Evolutionary conservation across 2,797 vertebrate genomes (phyloP).

Genomic region (Darevskia mixta): DNA sequence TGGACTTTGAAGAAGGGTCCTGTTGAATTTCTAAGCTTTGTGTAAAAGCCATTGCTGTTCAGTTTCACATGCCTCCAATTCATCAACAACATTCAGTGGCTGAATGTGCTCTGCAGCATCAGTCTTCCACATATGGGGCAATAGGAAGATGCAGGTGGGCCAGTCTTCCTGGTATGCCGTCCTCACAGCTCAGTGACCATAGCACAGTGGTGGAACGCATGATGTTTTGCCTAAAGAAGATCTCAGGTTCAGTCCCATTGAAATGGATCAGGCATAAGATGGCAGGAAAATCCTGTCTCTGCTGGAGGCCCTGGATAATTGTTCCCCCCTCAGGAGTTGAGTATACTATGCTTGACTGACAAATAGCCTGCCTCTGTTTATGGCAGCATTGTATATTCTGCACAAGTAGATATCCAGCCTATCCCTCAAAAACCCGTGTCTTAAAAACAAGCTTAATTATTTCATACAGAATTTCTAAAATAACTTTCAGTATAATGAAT

Average conservation of each 20-base stretch:
- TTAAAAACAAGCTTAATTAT: neutral
- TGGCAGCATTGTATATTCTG: neutral
- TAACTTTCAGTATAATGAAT: neutral
- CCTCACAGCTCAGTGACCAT: neutral
- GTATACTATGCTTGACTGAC: neutral
- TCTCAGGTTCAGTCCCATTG: neutral
- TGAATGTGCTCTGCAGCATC: neutral
- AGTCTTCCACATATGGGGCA: neutral
- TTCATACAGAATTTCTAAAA: neutral
- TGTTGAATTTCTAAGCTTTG: neutral
- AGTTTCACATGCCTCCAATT: neutral
- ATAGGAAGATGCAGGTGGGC: neutral
- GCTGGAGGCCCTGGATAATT: neutral
- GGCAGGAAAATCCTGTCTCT: neutral
- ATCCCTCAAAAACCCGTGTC: neutral
- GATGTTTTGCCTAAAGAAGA: neutral
- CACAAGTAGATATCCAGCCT: neutral
- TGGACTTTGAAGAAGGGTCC: neutral
- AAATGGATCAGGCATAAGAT: neutral
- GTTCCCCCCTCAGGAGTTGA: neutral
- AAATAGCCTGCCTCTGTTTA: neutral
- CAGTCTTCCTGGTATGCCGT: neutral
- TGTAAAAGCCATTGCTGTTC: neutral
- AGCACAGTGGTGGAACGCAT: neutral
- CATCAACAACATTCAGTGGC: neutral